These are phyloP conservation scores for Hemiscyllium ocellatum DNA, from an alignment of 2,113 vertebrate genomes.

Conservation along the genomic window DNA sequence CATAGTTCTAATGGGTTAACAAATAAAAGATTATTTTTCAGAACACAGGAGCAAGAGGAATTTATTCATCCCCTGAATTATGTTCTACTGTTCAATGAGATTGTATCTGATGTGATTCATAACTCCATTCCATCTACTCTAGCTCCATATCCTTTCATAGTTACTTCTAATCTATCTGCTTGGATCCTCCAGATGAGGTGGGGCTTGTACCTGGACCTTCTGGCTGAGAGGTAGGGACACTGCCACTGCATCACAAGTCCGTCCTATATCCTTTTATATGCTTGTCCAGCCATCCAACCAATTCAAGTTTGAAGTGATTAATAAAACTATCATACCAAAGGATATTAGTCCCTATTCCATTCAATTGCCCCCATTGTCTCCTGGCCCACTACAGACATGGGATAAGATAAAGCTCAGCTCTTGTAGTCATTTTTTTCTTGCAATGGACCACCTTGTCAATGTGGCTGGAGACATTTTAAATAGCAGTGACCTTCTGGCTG, in stretches of 20 bases:
- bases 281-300: not conserved
- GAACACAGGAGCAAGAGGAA: not conserved
- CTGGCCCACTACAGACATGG: not conserved
- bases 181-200: too few species aligned
- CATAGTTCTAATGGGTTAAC: not conserved
- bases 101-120: not conserved
- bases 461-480: not conserved
- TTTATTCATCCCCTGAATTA: not conserved
- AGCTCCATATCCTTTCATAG: not conserved
- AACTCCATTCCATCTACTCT: not conserved
- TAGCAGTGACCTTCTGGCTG: not conserved
- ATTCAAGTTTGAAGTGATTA: not conserved
- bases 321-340: not conserved
- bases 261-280: not conserved
- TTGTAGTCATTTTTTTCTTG: not conserved
- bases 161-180: too few species aligned
- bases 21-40: not conserved
- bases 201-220: too few species aligned
- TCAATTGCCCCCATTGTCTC: not conserved
- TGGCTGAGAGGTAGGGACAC: too few species aligned
- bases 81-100: not conserved
- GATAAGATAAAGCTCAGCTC: not conserved
- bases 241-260: too few species aligned
- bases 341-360: not conserved
- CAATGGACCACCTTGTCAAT: not conserved